phyloP scores from a whole-genome alignment of 1,140 invertebrate species.

The Diorhabda elongata region DNA sequence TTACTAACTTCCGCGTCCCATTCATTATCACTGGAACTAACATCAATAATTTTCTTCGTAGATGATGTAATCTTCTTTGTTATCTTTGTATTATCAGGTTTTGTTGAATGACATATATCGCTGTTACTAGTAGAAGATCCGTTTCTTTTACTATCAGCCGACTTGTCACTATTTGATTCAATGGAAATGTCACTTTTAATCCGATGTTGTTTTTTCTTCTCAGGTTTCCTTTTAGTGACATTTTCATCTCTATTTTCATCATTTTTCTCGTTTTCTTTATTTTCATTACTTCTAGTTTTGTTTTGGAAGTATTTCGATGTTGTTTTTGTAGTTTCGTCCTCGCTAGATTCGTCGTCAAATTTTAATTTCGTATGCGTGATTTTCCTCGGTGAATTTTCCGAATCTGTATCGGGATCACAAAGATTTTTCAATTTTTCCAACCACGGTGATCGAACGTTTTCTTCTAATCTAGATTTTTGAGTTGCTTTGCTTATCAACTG shows the following conservation, averaged over 20 bases:
- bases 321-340: neutral
- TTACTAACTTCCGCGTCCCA: constrained; percentile 26
- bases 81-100: neutral
- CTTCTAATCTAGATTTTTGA: constrained; percentile 26
- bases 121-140: too few relatives aligned
- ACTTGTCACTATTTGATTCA: constrained; percentile 7
- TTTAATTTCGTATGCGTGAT: constrained; percentile 22
- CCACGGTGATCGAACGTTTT: constrained; percentile 27
- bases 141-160: constrained; percentile 5
- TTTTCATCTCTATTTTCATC: constrained; percentile 11
- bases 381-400: constrained; percentile 13
- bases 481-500: constrained; percentile 27
- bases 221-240: constrained; percentile 11
- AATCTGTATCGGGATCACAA: constrained; percentile 34
- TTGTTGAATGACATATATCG: neutral
- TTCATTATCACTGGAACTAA: constrained; percentile 26
- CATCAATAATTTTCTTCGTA: neutral
- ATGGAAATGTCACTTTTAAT: neutral
- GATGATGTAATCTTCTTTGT: constrained; percentile 3
- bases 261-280: constrained; percentile 15
- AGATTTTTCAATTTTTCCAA: constrained; percentile 29
- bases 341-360: constrained; percentile 23
- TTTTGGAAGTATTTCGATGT: constrained; percentile 16
- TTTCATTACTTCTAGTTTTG: neutral
- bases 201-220: neutral